These are phyloP conservation scores for Lophochroa leadbeateri DNA, from an alignment of 2,113 vertebrate species.

Conservation along the genomic window DNA sequence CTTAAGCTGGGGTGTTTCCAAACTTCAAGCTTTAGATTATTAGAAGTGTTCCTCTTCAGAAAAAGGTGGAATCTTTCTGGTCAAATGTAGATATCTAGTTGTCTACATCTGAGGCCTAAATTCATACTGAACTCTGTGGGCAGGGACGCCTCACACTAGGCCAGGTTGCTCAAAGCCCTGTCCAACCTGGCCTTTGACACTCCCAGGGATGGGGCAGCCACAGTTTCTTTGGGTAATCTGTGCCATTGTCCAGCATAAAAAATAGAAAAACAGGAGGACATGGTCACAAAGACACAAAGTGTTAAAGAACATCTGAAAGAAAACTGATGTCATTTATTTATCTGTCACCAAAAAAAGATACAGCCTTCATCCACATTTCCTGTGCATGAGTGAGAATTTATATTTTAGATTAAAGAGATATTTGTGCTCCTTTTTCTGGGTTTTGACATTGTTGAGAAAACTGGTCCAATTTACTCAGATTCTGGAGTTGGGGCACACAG, in stretches of 20 bases:
- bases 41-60: neutral
- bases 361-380: neutral
- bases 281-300: neutral
- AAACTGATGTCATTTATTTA: neutral
- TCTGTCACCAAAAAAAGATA: neutral
- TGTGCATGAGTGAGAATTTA: accelerated
- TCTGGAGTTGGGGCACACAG: neutral
- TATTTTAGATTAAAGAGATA: neutral
- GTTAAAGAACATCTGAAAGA: neutral
- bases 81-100: neutral
- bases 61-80: neutral
- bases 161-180: neutral
- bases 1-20: neutral
- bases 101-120: neutral
- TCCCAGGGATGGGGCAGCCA: neutral
- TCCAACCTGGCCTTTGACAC: neutral
- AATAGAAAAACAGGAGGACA: neutral
- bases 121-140: neutral
- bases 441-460: neutral
- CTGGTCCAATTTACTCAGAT: neutral
- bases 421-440: neutral
- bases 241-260: neutral
- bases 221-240: neutral
- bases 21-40: neutral
- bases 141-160: neutral